phyloP scores from a whole-genome alignment of 2,888 invertebrate genomes.

The Venusia cambrica region DNA sequence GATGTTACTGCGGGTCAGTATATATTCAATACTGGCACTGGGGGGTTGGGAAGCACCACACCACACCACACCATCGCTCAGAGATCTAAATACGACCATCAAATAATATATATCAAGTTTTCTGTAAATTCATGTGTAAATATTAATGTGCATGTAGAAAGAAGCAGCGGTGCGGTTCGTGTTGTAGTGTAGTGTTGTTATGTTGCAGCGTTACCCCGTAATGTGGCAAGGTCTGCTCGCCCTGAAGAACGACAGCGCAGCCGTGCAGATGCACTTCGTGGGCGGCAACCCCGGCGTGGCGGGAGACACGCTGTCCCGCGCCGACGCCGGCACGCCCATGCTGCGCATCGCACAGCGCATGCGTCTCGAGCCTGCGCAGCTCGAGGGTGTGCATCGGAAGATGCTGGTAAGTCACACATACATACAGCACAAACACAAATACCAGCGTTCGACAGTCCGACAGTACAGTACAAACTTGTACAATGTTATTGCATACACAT shows the following conservation, averaged over 20 bases:
- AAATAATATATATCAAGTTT: no score
- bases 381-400: slow-evolving; percentile 97
- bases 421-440: neutral
- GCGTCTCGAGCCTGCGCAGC: slow-evolving; percentile 96
- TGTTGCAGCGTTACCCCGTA: slow-evolving; percentile 91
- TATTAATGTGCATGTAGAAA: no score
- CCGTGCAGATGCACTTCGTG: slow-evolving; percentile 99
- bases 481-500: no score
- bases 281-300: slow-evolving; percentile 96
- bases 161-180: no score
- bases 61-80: no score
- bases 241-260: slow-evolving; percentile 97
- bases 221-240: slow-evolving; percentile 99
- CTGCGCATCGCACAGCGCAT: slow-evolving; percentile 97
- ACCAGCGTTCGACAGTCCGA: no score
- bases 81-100: no score
- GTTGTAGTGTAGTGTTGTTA: neutral
- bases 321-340: slow-evolving; percentile 91
- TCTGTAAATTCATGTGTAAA: no score
- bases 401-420: slow-evolving; percentile 87
- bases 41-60: no score
- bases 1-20: slow-evolving; percentile 85
- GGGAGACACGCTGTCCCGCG: slow-evolving; percentile 91
- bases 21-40: no score
- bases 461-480: no score